Evolutionary conservation across 2,888 invertebrate genomes (phyloP), one percentile per base, ranked within the genome.

Genomic region (Diarsia dahlii): DNA sequence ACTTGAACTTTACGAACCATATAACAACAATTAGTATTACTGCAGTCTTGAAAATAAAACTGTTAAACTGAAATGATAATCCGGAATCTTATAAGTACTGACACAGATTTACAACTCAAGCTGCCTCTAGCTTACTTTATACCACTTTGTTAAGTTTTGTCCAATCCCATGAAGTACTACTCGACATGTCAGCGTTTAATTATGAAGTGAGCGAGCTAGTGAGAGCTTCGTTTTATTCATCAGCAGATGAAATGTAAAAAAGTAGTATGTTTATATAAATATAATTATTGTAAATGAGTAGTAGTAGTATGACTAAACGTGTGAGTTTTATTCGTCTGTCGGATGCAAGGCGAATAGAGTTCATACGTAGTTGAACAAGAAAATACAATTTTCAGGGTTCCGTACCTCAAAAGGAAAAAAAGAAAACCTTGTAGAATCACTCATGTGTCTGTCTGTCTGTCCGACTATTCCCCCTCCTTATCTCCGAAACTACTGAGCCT

Each of bases 101-200:
- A 50, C 15, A 71, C 10, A 18, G 8, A 39, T 39, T 39, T 20
- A 20, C 0, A 48, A 20, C 39, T 39, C 46, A 12, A 39, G 39
- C 12, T 23, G 4, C 13, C n/a, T 60, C 23, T 4, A 60, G 13
- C 8, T 45, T 15, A 76, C 45, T 52, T 56, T 15, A 34, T 10
- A 34, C 28, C 58, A 76, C 67, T 66, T 13, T 18, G 18, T 46
- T 23, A 67, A 76, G 58, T 66, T 34, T 52, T 76, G 8, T 66
- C 15, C 66, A 66, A 76, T 20, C 34, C 12, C 13, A 52, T 60
- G 34, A 60, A 5, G 3, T 52, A 28, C 28, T 58, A 65, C 58
- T 65, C 12, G 6, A n/a, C 60, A 50, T 52, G 50, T 45, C 45
- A 28, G 28, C 48, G 60, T 74, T 60, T 39, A 50, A 74, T 62